Conservation (phyloP, 2,888 invertebrate genomes). For the Noctua pronuba region DNA sequence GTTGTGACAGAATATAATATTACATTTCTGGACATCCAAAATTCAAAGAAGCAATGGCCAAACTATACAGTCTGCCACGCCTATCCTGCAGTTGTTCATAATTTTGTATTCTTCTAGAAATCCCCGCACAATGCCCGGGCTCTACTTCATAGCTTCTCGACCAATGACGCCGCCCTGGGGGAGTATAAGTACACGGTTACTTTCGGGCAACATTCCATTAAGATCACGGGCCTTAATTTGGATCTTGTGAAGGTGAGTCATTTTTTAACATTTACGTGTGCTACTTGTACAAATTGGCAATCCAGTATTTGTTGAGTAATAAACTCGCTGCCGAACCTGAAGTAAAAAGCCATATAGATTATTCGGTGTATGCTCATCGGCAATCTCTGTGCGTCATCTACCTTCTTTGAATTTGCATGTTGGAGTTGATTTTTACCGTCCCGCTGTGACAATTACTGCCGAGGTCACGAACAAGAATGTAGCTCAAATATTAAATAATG, state of each 20-base stretch:
- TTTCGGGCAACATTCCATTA: slow-evolving; percentile 95
- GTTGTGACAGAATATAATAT: background rate
- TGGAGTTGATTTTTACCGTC: background rate
- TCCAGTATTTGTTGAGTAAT: background rate
- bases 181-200: slow-evolving; percentile 97
- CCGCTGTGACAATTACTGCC: background rate
- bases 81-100: background rate
- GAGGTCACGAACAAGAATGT: background rate
- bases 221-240: slow-evolving; percentile 96
- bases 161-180: slow-evolving; percentile 95
- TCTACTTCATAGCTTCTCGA: slow-evolving; percentile 94
- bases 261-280: background rate
- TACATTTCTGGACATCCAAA: background rate
- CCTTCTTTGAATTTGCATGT: background rate
- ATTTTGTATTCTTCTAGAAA: slow-evolving; percentile 77
- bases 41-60: background rate
- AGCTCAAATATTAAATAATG: background rate
- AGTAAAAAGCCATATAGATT: background rate
- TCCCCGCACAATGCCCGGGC: slow-evolving; percentile 91
- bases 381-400: background rate
- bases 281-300: background rate
- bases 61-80: background rate
- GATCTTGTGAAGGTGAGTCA: slow-evolving; percentile 94
- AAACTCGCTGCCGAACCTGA: background rate
- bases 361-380: background rate